phyloP scores from a whole-genome alignment of 2,888 invertebrate genomes.

The Luperina testacea region DNA sequence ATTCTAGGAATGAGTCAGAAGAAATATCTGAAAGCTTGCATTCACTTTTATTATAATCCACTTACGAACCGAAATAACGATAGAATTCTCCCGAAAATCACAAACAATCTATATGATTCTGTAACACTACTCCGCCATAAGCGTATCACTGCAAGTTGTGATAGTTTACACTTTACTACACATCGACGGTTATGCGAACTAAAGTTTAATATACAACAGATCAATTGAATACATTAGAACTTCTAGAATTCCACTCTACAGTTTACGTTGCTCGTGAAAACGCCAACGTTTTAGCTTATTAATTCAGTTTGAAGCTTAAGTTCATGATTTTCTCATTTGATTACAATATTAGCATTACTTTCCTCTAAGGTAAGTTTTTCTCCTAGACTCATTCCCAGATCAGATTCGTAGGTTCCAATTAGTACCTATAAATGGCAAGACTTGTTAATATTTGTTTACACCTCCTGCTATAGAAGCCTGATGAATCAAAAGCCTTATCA shows the following conservation, averaged over 20 bases:
- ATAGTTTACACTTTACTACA: conserved; percentile 12
- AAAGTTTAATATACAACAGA: conserved; percentile 25
- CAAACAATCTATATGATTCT: not conserved
- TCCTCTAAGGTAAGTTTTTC: not conserved
- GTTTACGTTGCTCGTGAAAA: conserved; percentile 13
- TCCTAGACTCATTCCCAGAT: not conserved
- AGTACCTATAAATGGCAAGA: not conserved
- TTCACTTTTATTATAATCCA: not conserved
- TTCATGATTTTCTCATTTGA: not conserved
- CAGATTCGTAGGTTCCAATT: conserved; percentile 4
- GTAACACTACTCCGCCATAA: not conserved
- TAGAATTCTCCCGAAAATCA: conserved; percentile 2
- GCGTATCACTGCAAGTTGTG: conserved; percentile 5
- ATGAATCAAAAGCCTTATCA: conserved; percentile 29
- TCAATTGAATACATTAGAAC: conserved; percentile 28
- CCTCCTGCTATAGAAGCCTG: not conserved
- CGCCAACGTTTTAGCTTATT: not conserved
- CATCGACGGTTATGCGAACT: conserved; percentile 10
- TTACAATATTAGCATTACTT: not conserved
- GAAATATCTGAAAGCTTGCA: not conserved
- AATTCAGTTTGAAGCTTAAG: not conserved
- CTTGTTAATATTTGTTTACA: not conserved
- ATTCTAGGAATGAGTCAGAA: not conserved
- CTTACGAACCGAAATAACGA: conserved; percentile 2
- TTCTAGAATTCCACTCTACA: conserved; percentile 8